Conservation (phyloP, 2,113 vertebrate species). For the Elaphurus davidianus region DNA sequence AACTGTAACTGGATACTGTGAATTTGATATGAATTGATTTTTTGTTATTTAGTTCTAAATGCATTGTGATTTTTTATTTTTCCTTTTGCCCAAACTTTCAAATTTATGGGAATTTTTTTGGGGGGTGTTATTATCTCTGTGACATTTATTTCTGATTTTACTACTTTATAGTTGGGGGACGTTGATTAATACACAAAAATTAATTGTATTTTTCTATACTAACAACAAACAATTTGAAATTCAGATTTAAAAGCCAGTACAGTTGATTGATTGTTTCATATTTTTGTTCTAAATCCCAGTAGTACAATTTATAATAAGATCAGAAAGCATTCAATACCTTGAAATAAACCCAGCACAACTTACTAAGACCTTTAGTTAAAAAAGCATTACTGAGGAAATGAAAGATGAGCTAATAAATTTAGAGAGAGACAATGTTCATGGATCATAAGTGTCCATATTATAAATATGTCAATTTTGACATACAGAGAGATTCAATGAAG, state of each 20-base stretch:
- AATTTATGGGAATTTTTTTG: background rate
- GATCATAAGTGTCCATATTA: background rate
- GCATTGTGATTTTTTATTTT: background rate
- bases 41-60: conserved; percentile 38
- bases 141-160: conserved; percentile 34
- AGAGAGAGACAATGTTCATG: background rate
- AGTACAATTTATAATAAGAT: background rate
- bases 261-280: background rate
- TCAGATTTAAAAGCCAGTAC: conserved; percentile 5
- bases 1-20: background rate
- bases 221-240: conserved; percentile 2
- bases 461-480: background rate
- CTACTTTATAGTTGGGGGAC: background rate
- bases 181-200: background rate
- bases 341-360: background rate
- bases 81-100: background rate
- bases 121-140: background rate
- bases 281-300: background rate
- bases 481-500: background rate
- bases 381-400: conserved; percentile 2
- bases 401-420: conserved; percentile 9
- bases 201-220: conserved; percentile 13
- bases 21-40: conserved; percentile 28
- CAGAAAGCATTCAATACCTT: background rate
- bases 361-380: background rate